A percentile compares a stretch with the other conserved stretches of the same genome.
Evolutionary conservation across 2,113 vertebrate species (phyloP).

Genomic region (Prinia subflava): DNA sequence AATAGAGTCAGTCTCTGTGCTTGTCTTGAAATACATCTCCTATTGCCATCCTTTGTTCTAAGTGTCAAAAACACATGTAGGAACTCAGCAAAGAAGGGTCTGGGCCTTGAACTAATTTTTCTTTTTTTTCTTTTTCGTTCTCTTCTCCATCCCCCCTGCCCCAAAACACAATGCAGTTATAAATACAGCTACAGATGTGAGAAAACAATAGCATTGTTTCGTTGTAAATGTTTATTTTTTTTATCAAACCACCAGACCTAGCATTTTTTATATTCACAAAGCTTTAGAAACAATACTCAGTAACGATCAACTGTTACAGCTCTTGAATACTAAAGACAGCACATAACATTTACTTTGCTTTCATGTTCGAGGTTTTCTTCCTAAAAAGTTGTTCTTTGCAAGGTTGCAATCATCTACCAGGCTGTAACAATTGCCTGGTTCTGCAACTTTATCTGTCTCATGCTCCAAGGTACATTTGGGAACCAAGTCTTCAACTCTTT

Average conservation of each 20-base stretch:
- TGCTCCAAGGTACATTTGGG: not conserved
- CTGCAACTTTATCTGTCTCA: not conserved
- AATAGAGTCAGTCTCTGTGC: not conserved
- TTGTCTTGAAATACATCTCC: not conserved
- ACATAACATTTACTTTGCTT: not conserved
- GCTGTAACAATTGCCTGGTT: not conserved
- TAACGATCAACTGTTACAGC: constrained; percentile 1
- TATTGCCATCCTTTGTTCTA: not conserved
- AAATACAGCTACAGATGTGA: constrained; percentile 21
- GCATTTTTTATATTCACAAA: not conserved
- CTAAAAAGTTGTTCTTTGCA: not conserved
- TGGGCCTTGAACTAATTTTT: not conserved
- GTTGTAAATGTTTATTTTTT: not conserved
- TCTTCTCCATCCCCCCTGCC: fast-evolving
- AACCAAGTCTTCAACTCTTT: not conserved
- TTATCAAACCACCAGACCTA: not conserved
- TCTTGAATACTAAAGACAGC: not conserved
- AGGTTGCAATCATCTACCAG: not conserved
- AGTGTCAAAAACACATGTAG: not conserved
- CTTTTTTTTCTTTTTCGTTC: not conserved
- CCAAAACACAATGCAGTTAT: not conserved
- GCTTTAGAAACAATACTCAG: constrained; percentile 13
- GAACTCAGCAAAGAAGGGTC: not conserved
- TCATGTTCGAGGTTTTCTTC: not conserved
- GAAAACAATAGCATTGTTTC: not conserved